Base-by-base conservation (phyloP, 2,797 vertebrate genomes). In the Esox lucius region DNA sequence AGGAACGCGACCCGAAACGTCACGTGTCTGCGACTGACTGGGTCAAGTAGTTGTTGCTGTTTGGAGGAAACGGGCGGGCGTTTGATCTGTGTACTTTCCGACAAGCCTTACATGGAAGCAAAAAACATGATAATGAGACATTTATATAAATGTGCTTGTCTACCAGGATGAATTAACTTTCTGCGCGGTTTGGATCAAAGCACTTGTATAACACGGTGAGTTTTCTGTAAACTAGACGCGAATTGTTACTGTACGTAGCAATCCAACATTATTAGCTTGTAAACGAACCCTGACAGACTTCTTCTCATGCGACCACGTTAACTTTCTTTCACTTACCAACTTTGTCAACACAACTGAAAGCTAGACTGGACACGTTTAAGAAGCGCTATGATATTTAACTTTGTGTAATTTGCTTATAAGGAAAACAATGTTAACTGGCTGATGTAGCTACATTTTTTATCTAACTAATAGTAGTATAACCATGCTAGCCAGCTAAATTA, bases 51-150 rank as follows among this genome's bases (percentile, higher is more conserved):
- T 5, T 16, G 6, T 13, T 24, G 12, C 39, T 19, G n/a, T n/a
- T 68, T 8, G 12, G 0, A 19, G 39, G 7, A 6, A n/a, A 26
- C 56, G 1, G 1, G 22, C 22, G 56, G 22, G 56, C 12, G 39
- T 13, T 68, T 42, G n/a, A n/a, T n/a, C n/a, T n/a, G n/a, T n/a
- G n/a, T n/a, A n/a, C n/a, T n/a, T n/a, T n/a, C n/a, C n/a, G n/a
- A n/a, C n/a, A n/a, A n/a, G n/a, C n/a, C n/a, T 46, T 46, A 69
- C 35, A 22, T 46, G 35, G 42, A 69, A 46, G 28, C 68, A 70
- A 11, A 68, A n/a, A n/a, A 24, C 16, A 70, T 48, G 24, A 2
- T 15, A 16, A 28, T 4, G 26, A 66, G 16, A 66, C 16, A 16
- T 28, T 13, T 28, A 2, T 9, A 6, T 16, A 4, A 42, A 49